A percentile compares a stretch with the other conserved stretches of the same genome.
Conservation (phyloP, 1,140 invertebrate species). For the Papilio machaon region DNA sequence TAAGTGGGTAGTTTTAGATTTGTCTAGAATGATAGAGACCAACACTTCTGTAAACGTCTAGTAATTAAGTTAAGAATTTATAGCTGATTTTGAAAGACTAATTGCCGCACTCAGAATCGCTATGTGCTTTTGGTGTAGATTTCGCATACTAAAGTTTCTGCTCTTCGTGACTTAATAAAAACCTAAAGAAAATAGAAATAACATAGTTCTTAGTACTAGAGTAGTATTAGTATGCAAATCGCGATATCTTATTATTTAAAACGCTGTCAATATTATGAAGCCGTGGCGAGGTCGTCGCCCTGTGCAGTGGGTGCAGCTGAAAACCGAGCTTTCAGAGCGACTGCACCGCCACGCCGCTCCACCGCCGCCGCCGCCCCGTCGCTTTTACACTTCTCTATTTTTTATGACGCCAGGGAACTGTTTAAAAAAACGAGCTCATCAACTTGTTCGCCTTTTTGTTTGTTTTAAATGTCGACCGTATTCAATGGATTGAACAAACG, state of each 20-base stretch:
- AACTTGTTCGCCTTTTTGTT: conserved; percentile 11
- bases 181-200: background rate
- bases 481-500: conserved; percentile 8
- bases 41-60: too few species aligned
- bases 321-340: conserved; percentile 63
- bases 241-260: conserved; percentile 7
- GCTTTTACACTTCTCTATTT: conserved; percentile 30
- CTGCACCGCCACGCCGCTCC: conserved; percentile 43
- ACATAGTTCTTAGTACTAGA: too few species aligned
- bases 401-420: conserved; percentile 34
- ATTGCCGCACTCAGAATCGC: too few species aligned
- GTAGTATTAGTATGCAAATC: background rate
- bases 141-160: background rate
- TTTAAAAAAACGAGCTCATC: conserved; percentile 29
- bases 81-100: background rate
- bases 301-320: conserved; percentile 66
- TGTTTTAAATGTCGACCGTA: conserved; percentile 23
- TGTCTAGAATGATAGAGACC: background rate
- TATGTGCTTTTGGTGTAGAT: too few species aligned
- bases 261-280: background rate
- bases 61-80: too few species aligned
- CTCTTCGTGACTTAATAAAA: background rate
- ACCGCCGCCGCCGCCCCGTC: background rate
- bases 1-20: background rate
- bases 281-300: conserved; percentile 59